Conservation (phyloP, 2,888 invertebrate genomes). For the Apomyelois bistriatella region DNA sequence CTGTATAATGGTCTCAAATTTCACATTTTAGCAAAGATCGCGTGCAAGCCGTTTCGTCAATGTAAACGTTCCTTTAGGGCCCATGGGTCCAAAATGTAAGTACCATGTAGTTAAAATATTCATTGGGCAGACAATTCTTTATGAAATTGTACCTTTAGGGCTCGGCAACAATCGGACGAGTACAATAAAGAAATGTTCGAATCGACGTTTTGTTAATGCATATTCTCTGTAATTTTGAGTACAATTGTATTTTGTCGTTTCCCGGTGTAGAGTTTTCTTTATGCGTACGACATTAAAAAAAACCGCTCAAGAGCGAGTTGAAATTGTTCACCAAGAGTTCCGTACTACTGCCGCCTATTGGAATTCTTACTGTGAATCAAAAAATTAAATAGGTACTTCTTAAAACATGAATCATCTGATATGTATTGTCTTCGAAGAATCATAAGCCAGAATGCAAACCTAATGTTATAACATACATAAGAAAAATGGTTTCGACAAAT, state of each 20-base stretch:
- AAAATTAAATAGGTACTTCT: too few relatives aligned
- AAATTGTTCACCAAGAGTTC: too few relatives aligned
- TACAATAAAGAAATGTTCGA: neutral
- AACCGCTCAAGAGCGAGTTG: too few relatives aligned
- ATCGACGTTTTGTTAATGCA: neutral
- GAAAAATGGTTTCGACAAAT: too few relatives aligned
- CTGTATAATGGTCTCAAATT: neutral
- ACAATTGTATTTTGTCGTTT: neutral
- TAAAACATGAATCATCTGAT: too few relatives aligned
- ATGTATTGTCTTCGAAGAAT: too few relatives aligned
- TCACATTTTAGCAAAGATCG: neutral
- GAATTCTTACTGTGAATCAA: too few relatives aligned
- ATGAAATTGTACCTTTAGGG: conserved; percentile 7
- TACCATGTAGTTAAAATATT: neutral
- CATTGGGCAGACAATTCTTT: neutral
- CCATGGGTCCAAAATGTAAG: neutral
- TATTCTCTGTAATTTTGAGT: neutral
- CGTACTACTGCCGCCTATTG: too few relatives aligned
- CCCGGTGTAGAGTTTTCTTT: too few relatives aligned
- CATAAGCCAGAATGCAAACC: too few relatives aligned
- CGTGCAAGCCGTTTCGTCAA: neutral
- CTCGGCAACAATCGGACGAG: neutral
- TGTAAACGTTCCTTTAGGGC: neutral
- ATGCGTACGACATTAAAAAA: neutral
- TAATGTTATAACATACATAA: too few relatives aligned